These are phyloP conservation scores for Catamblyrhynchus diadema DNA, from an alignment of 2,797 vertebrate genomes.

Conservation along the genomic window DNA sequence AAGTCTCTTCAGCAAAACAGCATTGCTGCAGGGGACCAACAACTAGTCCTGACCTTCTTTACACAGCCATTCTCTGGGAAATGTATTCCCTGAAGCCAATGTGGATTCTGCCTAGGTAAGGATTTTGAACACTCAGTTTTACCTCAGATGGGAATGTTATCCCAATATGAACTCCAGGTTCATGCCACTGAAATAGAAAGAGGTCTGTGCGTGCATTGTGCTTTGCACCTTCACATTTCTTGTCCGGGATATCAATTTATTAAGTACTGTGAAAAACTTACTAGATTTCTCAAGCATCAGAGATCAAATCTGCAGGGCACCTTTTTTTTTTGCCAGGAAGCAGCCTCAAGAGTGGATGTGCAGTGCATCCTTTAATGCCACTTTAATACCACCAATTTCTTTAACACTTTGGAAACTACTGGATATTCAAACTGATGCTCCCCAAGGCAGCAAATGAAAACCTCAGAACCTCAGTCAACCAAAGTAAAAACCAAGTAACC, in stretches of 20 bases:
- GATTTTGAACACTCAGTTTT: neutral
- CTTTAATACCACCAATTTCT: neutral
- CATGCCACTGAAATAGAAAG: neutral
- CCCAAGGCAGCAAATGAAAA: neutral
- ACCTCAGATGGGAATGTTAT: neutral
- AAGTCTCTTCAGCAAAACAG: neutral
- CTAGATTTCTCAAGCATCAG: neutral
- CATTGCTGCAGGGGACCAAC: neutral
- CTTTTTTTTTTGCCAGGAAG: neutral
- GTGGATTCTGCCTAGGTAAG: conserved; percentile 13
- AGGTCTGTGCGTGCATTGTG: neutral
- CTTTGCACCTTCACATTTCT: neutral
- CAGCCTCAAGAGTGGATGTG: neutral
- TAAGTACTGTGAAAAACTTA: neutral
- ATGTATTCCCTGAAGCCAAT: neutral
- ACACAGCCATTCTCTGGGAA: neutral
- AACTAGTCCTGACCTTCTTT: neutral
- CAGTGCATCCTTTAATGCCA: neutral
- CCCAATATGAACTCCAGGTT: neutral
- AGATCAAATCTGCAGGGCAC: conserved; percentile 1
- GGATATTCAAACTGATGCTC: neutral
- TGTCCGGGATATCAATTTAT: neutral
- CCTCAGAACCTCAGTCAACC: neutral
- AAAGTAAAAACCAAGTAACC: neutral
- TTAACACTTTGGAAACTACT: neutral